Evolutionary conservation across 30 jellyfish, hydroid and myxozoan species (phyloP).

Genomic region (Hydractinia echinata): DNA sequence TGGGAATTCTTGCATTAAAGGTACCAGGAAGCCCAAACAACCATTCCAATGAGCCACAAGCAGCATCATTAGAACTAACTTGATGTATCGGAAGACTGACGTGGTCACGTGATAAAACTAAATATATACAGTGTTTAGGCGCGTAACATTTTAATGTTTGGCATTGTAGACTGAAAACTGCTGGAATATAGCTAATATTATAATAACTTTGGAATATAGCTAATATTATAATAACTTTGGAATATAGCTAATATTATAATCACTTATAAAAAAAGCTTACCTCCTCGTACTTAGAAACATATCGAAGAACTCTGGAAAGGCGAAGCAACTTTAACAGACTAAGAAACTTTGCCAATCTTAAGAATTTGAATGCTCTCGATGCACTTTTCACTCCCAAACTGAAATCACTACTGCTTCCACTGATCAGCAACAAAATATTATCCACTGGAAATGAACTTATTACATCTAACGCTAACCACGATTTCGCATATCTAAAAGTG

Average conservation of each 20-base stretch:
- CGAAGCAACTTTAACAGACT: slow-evolving; percentile 66
- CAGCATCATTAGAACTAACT: slow-evolving; percentile 72
- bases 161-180: too few relatives aligned
- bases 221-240: too few relatives aligned
- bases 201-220: too few relatives aligned
- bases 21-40: slow-evolving; percentile 79
- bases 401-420: slow-evolving; percentile 59
- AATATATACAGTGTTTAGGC: not conserved
- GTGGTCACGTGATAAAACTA: slow-evolving; percentile 6
- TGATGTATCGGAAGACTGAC: slow-evolving; percentile 26
- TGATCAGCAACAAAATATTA: slow-evolving; percentile 47
- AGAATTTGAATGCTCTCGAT: slow-evolving; percentile 76
- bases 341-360: slow-evolving; percentile 69
- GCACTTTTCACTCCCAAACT: slow-evolving; percentile 80
- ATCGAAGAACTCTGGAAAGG: slow-evolving; percentile 67
- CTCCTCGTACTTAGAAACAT: slow-evolving; percentile 79
- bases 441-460: slow-evolving; percentile 86
- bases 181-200: too few relatives aligned
- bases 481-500: slow-evolving; percentile 53
- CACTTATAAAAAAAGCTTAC: slow-evolving; percentile 22
- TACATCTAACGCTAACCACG: slow-evolving; percentile 82
- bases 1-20: slow-evolving; percentile 83
- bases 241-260: not conserved
- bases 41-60: slow-evolving; percentile 89
- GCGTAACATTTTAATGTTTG: too few relatives aligned